Percentiles rank a stretch among this genome's conserved stretches.
Evolutionary conservation across 2,113 vertebrate genomes (phyloP).

Genomic region (Procapra przewalskii): DNA sequence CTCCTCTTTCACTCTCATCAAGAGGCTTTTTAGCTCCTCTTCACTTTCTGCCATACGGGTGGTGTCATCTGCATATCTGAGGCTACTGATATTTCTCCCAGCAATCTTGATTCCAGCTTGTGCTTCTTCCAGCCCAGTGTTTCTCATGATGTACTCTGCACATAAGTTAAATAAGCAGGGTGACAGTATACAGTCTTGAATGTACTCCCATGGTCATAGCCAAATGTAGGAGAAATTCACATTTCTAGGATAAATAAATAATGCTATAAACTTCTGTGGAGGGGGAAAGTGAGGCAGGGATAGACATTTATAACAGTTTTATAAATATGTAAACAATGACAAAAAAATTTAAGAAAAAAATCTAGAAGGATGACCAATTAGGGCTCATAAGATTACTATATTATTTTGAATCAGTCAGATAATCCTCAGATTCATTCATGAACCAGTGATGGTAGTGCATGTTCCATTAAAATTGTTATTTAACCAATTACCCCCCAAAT

Average conservation of each 20-base stretch:
- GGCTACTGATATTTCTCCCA: no score
- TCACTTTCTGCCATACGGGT: no score
- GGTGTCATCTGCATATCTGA: no score
- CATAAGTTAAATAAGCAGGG: no score
- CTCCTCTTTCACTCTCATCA: no score
- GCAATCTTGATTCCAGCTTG: no score
- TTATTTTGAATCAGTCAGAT: neutral
- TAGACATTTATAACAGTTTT: neutral
- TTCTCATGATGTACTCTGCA: no score
- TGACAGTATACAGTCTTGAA: no score
- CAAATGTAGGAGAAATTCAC: slow-evolving; percentile 34
- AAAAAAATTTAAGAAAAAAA: slow-evolving; percentile 16
- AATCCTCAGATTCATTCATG: neutral
- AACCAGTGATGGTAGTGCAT: neutral
- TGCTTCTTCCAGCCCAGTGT: no score
- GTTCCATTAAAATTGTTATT: neutral
- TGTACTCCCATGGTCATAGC: neutral
- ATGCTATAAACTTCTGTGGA: neutral
- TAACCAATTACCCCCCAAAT: slow-evolving; percentile 20
- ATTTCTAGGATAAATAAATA: slow-evolving; percentile 12
- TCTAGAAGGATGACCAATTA: neutral
- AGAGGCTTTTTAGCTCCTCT: no score
- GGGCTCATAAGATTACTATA: neutral
- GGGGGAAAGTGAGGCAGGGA: neutral
- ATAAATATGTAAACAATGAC: neutral